Evolutionary conservation across 2,888 invertebrate species (phyloP).

Genomic region (Drosophila cyrtoloma): DNA sequence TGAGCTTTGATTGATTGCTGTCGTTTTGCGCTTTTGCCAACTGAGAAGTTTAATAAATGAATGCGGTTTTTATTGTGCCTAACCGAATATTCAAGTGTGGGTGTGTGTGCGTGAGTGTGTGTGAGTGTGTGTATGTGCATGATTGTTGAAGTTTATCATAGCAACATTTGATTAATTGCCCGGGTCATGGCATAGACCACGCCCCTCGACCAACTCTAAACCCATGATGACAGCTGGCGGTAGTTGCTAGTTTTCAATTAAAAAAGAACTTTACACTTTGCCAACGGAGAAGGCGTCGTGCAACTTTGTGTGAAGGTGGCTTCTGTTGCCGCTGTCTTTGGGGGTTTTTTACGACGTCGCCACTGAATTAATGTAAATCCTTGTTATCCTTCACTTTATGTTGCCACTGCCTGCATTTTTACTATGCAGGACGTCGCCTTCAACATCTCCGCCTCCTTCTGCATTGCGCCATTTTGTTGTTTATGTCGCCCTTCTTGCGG

Average conservation of each 20-base stretch:
- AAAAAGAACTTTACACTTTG: slow-evolving; percentile 49
- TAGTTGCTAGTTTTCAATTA: slow-evolving; percentile 59
- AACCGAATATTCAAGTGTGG: slow-evolving; percentile 5
- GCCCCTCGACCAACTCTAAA: slow-evolving; percentile 1
- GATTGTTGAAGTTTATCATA: slow-evolving; percentile 58
- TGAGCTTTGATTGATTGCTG: slow-evolving; percentile 71
- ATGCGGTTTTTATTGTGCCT: slow-evolving; percentile 59
- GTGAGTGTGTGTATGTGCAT: slow-evolving; percentile 15
- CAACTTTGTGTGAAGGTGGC: slow-evolving; percentile 42
- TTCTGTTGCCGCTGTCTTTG: slow-evolving; percentile 22
- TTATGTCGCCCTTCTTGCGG: slow-evolving; percentile 48
- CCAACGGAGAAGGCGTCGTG: slow-evolving; percentile 7
- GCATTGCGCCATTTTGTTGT: slow-evolving; percentile 63
- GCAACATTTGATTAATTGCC: slow-evolving; percentile 68
- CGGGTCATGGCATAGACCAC: slow-evolving; percentile 32
- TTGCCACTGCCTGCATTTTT: slow-evolving; percentile 56
- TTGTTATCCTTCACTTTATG: slow-evolving; percentile 71
- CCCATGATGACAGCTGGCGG: slow-evolving; percentile 45
- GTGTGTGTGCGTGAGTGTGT: neutral
- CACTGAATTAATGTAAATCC: slow-evolving; percentile 71
- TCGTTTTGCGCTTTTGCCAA: slow-evolving; percentile 59
- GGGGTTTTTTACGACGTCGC: slow-evolving; percentile 56
- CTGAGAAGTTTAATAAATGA: slow-evolving; percentile 73
- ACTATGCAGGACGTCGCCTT: slow-evolving; percentile 35
- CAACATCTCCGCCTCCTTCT: slow-evolving; percentile 17